These are phyloP conservation scores for Artibeus lituratus DNA, from an alignment of 2,797 vertebrate species.

Conservation along the genomic window DNA sequence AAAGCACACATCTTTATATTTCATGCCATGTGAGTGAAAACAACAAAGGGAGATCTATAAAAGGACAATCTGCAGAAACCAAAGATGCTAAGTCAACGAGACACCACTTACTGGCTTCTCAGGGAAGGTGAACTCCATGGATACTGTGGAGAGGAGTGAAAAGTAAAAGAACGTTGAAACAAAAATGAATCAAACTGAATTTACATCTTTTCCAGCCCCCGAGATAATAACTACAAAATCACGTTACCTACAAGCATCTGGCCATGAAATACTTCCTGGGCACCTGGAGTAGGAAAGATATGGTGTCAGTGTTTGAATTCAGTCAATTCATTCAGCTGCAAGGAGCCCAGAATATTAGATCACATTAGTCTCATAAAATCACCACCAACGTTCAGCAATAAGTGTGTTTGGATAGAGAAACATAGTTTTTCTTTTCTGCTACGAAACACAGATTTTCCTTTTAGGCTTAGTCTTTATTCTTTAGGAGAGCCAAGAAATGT, in stretches of 20 bases:
- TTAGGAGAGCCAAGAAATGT: neutral
- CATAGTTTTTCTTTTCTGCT: neutral
- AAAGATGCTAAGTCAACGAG: slow-evolving; percentile 39
- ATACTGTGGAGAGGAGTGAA: slow-evolving; percentile 37
- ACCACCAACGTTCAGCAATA: neutral
- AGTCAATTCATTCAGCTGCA: slow-evolving; percentile 66
- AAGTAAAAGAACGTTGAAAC: slow-evolving; percentile 61
- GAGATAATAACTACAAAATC: slow-evolving; percentile 51
- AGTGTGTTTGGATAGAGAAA: neutral
- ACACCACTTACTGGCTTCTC: slow-evolving; percentile 54
- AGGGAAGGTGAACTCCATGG: slow-evolving; percentile 63
- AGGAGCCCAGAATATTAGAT: slow-evolving; percentile 53
- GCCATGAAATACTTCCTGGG: slow-evolving; percentile 17
- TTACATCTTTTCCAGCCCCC: slow-evolving; percentile 48
- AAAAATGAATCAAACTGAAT: slow-evolving; percentile 63
- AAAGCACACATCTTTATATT: slow-evolving; percentile 58
- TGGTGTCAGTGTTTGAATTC: slow-evolving; percentile 67
- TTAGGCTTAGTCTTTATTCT: neutral
- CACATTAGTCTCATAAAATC: slow-evolving; percentile 75
- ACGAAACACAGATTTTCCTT: neutral
- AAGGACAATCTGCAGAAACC: slow-evolving; percentile 62
- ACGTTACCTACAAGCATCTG: slow-evolving; percentile 69
- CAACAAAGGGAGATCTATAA: slow-evolving; percentile 59
- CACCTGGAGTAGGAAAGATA: slow-evolving; percentile 58
- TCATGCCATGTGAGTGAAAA: slow-evolving; percentile 67